Conservation (phyloP, 2,113 vertebrate species). For the Zingel zingel region DNA sequence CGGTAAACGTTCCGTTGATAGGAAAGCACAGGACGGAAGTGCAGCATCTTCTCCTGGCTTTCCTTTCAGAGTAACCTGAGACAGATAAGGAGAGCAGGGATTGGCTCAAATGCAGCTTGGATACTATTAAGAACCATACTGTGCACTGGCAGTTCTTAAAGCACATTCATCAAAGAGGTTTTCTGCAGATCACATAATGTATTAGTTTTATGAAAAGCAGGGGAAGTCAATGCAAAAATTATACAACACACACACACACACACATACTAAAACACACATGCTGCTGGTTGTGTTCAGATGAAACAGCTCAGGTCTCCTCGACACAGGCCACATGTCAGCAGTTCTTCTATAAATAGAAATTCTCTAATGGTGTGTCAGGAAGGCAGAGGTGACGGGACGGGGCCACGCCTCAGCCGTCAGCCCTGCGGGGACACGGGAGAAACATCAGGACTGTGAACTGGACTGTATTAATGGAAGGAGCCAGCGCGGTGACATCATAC, state of each 20-base stretch:
- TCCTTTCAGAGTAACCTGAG: conserved; percentile 67
- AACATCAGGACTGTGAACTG: conserved; percentile 16
- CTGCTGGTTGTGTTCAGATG: conserved; percentile 21
- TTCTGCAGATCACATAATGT: not conserved
- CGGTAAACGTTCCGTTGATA: conserved; percentile 34
- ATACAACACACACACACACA: not conserved
- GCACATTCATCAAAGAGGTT: conserved; percentile 1
- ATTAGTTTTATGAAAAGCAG: conserved; percentile 17
- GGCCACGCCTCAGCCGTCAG: conserved; percentile 37
- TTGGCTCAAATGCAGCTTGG: conserved; percentile 35
- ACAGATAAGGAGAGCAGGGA: conserved; percentile 3
- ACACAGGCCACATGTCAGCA: conserved; percentile 51
- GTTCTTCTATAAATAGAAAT: conserved; percentile 68
- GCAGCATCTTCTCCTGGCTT: conserved; percentile 50
- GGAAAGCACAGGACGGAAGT: conserved; percentile 50
- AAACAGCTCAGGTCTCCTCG: conserved; percentile 51
- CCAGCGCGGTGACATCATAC: conserved; percentile 4
- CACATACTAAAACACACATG: not conserved
- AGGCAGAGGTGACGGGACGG: conserved; percentile 58
- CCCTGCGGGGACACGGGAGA: conserved; percentile 14
- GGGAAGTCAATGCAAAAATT: conserved; percentile 30
- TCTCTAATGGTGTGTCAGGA: conserved; percentile 53
- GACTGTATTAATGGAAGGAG: conserved; percentile 1
- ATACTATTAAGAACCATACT: conserved; percentile 20
- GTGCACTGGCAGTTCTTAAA: not conserved